phyloP scores from a whole-genome alignment of 2,113 vertebrate genomes.

The Colossoma macropomum region DNA sequence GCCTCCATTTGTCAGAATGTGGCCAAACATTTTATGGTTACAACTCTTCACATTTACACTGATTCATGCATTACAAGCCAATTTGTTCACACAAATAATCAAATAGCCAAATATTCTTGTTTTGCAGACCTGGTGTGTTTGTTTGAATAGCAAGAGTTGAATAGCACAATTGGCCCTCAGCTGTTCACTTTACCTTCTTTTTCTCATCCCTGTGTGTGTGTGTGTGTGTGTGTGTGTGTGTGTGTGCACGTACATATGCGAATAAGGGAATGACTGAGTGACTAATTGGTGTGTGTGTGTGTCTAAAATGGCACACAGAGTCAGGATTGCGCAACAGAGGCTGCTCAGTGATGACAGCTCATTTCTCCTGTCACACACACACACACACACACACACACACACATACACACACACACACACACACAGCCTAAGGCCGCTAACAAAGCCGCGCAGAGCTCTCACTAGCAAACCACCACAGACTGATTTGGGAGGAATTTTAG shows the following conservation, averaged over 20 bases:
- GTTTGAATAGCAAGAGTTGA: not conserved
- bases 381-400: conserved; percentile 11
- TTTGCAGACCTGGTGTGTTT: too few species aligned
- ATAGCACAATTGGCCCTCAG: not conserved
- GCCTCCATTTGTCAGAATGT: too few species aligned
- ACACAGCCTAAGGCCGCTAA: conserved; percentile 51
- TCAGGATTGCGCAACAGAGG: conserved; percentile 16
- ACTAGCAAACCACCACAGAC: not conserved
- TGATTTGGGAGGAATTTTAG: not conserved
- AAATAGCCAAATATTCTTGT: too few species aligned
- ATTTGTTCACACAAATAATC: too few species aligned
- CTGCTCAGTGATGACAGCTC: conserved; percentile 24
- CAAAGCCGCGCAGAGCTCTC: not conserved
- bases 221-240: conserved; percentile 1
- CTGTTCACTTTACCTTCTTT: not conserved
- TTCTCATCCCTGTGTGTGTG: not conserved
- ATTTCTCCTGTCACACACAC: conserved; percentile 14
- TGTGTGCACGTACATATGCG: too few species aligned
- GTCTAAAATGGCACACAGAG: not conserved
- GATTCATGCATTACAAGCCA: too few species aligned
- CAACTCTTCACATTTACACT: too few species aligned
- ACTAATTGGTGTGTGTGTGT: conserved; percentile 15
- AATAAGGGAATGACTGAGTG: not conserved
- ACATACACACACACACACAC: conserved; percentile 8
- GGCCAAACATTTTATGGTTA: too few species aligned